Evolutionary conservation across 2,888 invertebrate genomes (phyloP), one percentile per base, ranked within the genome.

Genomic region (Ophion obscuratus): DNA sequence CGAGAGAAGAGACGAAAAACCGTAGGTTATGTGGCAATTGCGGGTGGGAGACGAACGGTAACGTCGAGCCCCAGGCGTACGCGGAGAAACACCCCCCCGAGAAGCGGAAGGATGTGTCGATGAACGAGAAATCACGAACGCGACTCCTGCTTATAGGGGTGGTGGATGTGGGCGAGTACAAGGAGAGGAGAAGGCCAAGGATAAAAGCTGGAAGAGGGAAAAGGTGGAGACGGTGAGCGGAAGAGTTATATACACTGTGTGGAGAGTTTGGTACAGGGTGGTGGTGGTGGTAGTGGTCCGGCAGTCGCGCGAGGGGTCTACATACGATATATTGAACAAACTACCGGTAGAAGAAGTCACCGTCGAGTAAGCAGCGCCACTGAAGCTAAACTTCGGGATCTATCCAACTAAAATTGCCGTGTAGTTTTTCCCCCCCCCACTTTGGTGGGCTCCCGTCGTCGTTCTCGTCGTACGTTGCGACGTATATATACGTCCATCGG

Each of bases 381-480:
- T 92, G 91, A 89, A 90, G 92, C 92, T 92, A 93, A 93, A 93
- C 92, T 93, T 93, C 87, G 90, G 91, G 90, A 93, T 94, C 92
- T 92, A 92, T 93, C 92, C 92, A 94, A 93, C 93, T 93, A 93
- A 93, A 94, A 93, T 93, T 93, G 93, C 93, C 92, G 91, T 93
- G 93, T 93, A 93, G 92, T 92, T 92, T 91, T 91, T 90, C 88
- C 90, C 91, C 91, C 89, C 85, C 81, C 86, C 79, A 84, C 81
- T 73, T 62, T 83, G 64, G 77, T 77, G 67, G 87, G 83, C 85
- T 83, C 85, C 77, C 88, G 78, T 84, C 81, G 61, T 67, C 62
- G 67, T 79, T 78, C 62, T 81, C 76, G 79, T 82, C 83, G 68
- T 81, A 53, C 66, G 75, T 84, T 67, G 68, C 68, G 40, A 57